phyloP scores from a whole-genome alignment of 2,888 invertebrate species.

The Euclidia mi region DNA sequence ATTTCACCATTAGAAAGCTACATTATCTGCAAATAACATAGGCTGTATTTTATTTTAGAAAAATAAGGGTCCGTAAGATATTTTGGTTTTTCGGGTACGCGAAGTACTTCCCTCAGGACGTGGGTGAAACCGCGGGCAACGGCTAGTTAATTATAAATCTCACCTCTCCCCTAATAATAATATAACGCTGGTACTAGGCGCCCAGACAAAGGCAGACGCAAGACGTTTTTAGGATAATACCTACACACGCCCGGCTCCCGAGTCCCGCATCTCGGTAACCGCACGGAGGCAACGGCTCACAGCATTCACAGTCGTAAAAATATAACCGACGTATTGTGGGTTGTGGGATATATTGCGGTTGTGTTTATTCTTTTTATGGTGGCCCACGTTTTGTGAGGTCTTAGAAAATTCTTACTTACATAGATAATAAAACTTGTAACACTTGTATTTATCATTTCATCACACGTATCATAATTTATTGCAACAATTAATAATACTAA shows the following conservation, averaged over 20 bases:
- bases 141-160: constrained; percentile 15
- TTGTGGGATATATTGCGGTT: constrained; percentile 52
- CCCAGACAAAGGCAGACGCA: constrained; percentile 43
- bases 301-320: constrained; percentile 49
- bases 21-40: too few species aligned
- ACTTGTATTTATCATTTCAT: too few species aligned
- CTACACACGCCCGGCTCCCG: constrained; percentile 31
- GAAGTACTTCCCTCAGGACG: too few species aligned
- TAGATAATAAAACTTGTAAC: too few species aligned
- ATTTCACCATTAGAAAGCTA: too few species aligned
- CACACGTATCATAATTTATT: too few species aligned
- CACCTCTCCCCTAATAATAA: constrained; percentile 51
- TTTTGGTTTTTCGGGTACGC: too few species aligned
- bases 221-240: constrained; percentile 32
- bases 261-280: constrained; percentile 52
- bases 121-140: too few species aligned
- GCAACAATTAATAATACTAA: too few species aligned
- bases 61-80: too few species aligned
- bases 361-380: constrained; percentile 41
- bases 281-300: constrained; percentile 44
- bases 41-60: too few species aligned
- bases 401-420: too few species aligned
- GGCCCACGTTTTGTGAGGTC: neutral
- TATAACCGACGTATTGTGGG: constrained; percentile 49
- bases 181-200: constrained; percentile 42